Conservation (phyloP, 2,113 vertebrate genomes). For the Galeopterus variegatus region DNA sequence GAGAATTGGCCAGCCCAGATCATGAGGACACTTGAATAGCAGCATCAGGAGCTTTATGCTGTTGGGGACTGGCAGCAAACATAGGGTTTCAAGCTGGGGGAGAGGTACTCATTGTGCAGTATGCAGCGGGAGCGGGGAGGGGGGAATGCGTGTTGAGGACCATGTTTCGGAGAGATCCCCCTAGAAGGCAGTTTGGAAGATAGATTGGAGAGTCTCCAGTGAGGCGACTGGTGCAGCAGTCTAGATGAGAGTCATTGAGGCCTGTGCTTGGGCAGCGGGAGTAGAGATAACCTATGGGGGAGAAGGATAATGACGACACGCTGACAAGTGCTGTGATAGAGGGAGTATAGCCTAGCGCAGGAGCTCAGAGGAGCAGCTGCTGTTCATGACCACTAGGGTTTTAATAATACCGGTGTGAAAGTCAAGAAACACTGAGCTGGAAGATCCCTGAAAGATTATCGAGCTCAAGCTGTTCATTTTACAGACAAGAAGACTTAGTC, state of each 20-base stretch:
- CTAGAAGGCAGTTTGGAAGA: neutral
- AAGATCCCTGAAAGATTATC: neutral
- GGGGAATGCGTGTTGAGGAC: neutral
- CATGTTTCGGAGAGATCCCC: neutral
- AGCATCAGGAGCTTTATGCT: constrained; percentile 40
- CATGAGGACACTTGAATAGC: neutral
- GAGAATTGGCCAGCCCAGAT: neutral
- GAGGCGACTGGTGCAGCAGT: neutral
- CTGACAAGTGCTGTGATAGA: neutral
- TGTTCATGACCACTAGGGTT: neutral
- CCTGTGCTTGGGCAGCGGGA: neutral
- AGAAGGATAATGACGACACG: neutral
- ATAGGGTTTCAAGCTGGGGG: neutral
- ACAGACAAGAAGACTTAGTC: constrained; percentile 28
- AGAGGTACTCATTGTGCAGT: neutral
- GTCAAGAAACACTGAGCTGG: constrained; percentile 7
- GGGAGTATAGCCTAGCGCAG: neutral
- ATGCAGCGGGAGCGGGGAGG: too few species aligned
- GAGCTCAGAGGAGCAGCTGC: neutral
- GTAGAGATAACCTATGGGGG: neutral
- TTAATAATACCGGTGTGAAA: neutral
- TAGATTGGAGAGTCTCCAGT: neutral
- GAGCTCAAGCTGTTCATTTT: constrained; percentile 45
- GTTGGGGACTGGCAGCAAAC: neutral
- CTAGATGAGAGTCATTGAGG: constrained; percentile 21